Evolutionary conservation across 1,140 invertebrate species (phyloP).

Genomic region (Battus philenor): DNA sequence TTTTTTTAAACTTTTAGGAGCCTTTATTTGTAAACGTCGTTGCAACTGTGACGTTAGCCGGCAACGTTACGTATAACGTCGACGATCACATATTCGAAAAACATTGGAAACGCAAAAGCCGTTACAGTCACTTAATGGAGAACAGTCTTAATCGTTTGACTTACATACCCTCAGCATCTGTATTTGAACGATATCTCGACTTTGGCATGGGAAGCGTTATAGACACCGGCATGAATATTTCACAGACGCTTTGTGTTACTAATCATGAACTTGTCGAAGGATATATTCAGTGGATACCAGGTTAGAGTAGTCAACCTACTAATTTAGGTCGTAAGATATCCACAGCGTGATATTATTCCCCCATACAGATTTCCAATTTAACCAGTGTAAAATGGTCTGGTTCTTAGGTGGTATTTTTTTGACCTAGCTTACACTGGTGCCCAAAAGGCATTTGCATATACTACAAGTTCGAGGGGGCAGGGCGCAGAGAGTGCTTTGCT

Average conservation of each 20-base stretch:
- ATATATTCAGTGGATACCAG: slow-evolving; percentile 61
- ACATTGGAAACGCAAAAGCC: slow-evolving; percentile 42
- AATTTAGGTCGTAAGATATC: no score
- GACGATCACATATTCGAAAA: slow-evolving; percentile 50
- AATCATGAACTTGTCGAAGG: slow-evolving; percentile 57
- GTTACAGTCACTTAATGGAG: slow-evolving; percentile 53
- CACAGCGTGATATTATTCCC: no score
- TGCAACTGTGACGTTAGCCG: slow-evolving; percentile 43
- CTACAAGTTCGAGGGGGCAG: no score
- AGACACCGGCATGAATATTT: slow-evolving; percentile 55
- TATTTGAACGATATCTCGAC: slow-evolving; percentile 57
- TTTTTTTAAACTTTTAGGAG: slow-evolving; percentile 51
- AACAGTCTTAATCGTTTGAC: slow-evolving; percentile 54
- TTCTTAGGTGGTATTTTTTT: no score
- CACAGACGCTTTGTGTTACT: slow-evolving; percentile 60
- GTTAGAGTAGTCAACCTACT: slow-evolving; percentile 30
- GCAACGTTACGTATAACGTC: slow-evolving; percentile 39
- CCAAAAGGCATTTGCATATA: no score
- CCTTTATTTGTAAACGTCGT: slow-evolving; percentile 52
- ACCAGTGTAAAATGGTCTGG: no score
- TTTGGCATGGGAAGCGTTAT: slow-evolving; percentile 52
- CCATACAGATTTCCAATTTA: no score
- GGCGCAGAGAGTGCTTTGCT: no score
- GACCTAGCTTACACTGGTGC: no score
- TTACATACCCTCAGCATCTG: slow-evolving; percentile 55